Percentiles rank a stretch among this genome's conserved stretches.
These are phyloP conservation scores for Acronicta psi DNA, from an alignment of 2,888 invertebrate genomes.

Conservation along the genomic window DNA sequence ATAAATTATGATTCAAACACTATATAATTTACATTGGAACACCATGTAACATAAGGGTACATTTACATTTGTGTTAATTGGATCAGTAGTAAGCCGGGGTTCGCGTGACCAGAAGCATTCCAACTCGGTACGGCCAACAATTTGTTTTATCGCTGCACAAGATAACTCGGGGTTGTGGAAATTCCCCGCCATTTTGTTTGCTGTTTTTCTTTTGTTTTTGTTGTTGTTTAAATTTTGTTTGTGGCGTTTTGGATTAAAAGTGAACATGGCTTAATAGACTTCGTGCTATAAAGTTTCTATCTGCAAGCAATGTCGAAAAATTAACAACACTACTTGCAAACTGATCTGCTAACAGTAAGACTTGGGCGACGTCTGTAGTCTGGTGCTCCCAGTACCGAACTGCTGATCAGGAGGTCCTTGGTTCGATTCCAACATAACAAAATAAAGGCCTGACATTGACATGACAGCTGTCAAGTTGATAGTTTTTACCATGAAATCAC, in stretches of 20 bases:
- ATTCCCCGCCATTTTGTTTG: conserved; percentile 61
- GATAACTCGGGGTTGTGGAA: conserved; percentile 69
- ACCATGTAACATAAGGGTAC: conserved; percentile 27
- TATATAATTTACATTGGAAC: conserved; percentile 11
- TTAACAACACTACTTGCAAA: too few species aligned
- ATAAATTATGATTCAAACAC: conserved; percentile 11
- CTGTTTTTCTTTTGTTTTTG: conserved; percentile 33
- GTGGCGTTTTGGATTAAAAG: conserved; percentile 10
- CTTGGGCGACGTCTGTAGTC: too few species aligned
- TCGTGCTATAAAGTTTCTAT: not conserved
- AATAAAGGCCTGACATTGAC: too few species aligned
- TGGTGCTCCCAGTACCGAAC: too few species aligned
- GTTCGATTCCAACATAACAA: too few species aligned
- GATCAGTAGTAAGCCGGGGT: conserved; percentile 59
- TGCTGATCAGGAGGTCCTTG: too few species aligned
- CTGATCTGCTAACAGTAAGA: too few species aligned
- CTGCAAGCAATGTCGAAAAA: too few species aligned
- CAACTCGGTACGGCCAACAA: conserved; percentile 65
- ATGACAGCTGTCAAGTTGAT: too few species aligned
- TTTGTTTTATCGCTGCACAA: conserved; percentile 79
- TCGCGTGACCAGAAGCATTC: conserved; percentile 73
- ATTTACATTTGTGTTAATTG: conserved; percentile 56
- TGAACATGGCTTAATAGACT: not conserved
- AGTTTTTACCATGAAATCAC: too few species aligned
- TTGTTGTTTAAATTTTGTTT: conserved; percentile 38